A percentile compares a stretch with the other conserved stretches of the same genome.
Conservation (phyloP, 2,797 vertebrate genomes). For the Anguilla obscura region DNA sequence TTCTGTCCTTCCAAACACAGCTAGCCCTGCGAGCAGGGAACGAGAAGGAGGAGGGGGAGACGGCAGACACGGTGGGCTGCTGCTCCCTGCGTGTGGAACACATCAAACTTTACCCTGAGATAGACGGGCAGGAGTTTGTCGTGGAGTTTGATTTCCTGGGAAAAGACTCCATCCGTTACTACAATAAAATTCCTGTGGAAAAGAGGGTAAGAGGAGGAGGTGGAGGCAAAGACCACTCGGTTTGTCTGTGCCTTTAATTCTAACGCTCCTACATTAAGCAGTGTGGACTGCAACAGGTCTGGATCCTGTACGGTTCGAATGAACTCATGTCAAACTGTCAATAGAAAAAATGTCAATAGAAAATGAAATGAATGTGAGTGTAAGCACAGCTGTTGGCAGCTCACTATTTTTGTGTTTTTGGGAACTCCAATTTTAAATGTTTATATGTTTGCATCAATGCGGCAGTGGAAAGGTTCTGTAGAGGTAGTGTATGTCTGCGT, state of each 20-base stretch:
- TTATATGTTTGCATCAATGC: neutral
- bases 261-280: neutral
- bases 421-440: neutral
- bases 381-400: neutral
- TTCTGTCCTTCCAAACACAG: slow-evolving; percentile 55
- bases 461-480: neutral
- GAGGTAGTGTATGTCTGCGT: neutral
- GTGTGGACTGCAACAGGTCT: neutral
- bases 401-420: neutral
- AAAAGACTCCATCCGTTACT: slow-evolving; percentile 97
- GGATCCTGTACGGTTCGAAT: neutral
- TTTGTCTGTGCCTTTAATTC: neutral
- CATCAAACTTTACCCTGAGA: slow-evolving; percentile 85
- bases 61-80: slow-evolving; percentile 93
- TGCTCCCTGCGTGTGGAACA: slow-evolving; percentile 95
- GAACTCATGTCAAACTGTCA: neutral
- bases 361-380: neutral
- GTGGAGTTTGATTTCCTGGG: slow-evolving; percentile 96
- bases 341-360: neutral
- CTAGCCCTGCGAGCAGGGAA: slow-evolving; percentile 93
- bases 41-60: slow-evolving; percentile 95
- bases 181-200: slow-evolving; percentile 96
- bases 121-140: slow-evolving; percentile 92
- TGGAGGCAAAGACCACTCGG: neutral
- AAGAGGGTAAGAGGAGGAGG: slow-evolving; percentile 81